Percentiles rank a stretch among this genome's conserved stretches.
Evolutionary conservation across 2,888 invertebrate genomes (phyloP).

Genomic region (Hofmannophila pseudospretella): DNA sequence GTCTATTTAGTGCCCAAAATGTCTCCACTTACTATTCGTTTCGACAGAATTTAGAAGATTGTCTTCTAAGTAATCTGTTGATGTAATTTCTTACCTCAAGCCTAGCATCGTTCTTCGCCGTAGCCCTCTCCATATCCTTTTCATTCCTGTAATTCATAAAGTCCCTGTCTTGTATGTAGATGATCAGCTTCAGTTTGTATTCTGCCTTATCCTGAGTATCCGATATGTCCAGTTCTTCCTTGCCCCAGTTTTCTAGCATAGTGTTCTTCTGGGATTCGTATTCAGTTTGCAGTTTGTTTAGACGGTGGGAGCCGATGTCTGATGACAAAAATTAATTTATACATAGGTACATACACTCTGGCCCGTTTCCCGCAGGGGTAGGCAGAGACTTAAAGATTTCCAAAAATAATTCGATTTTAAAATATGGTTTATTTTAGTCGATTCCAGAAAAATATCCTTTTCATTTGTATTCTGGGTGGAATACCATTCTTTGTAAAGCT

Average conservation of each 20-base stretch:
- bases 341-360: too few relatives aligned
- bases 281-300: conserved; percentile 73
- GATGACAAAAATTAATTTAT: conserved; percentile 11
- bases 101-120: conserved; percentile 56
- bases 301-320: conserved; percentile 77
- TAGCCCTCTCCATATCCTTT: conserved; percentile 46
- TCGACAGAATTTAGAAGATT: too few relatives aligned
- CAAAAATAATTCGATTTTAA: too few relatives aligned
- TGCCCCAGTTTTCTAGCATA: conserved; percentile 72
- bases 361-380: too few relatives aligned
- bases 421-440: too few relatives aligned
- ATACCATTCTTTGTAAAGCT: too few relatives aligned
- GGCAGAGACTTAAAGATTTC: too few relatives aligned
- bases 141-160: conserved; percentile 43
- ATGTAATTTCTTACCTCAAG: conserved; percentile 67
- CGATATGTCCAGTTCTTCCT: conserved; percentile 72
- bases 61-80: too few relatives aligned
- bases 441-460: too few relatives aligned
- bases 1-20: too few relatives aligned
- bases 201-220: conserved; percentile 74
- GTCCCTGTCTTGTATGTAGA: conserved; percentile 75
- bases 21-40: too few relatives aligned
- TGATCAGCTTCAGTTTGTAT: conserved; percentile 76
- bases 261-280: conserved; percentile 77
- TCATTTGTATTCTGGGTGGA: too few relatives aligned